These are phyloP conservation scores for Brachionichthys hirsutus DNA, from an alignment of 2,113 vertebrate species.

Conservation along the genomic window DNA sequence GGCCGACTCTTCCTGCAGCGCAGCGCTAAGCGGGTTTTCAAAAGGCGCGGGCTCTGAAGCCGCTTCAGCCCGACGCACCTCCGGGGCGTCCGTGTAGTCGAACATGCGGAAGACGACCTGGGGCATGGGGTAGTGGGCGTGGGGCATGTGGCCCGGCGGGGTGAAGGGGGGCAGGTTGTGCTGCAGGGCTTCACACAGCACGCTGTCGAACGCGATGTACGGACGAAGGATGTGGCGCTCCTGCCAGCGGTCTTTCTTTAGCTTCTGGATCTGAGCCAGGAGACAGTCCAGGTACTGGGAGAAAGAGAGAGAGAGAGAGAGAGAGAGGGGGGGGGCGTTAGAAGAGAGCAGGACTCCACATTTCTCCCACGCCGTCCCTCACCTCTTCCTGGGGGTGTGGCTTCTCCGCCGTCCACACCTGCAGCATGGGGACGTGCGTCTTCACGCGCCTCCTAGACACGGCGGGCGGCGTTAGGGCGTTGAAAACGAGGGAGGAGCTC, in stretches of 20 bases:
- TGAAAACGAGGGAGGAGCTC: not conserved
- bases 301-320: too few species aligned
- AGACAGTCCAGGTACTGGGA: conserved; percentile 96
- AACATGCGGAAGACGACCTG: conserved; percentile 95
- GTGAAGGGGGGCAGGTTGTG: conserved; percentile 98
- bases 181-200: conserved; percentile 95
- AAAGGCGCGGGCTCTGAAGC: too few species aligned
- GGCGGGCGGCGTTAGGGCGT: not conserved
- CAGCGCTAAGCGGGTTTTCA: too few species aligned
- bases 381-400: conserved; percentile 98
- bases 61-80: conserved; percentile 61
- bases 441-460: conserved; percentile 87
- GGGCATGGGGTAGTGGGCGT: conserved; percentile 90
- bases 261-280: conserved; percentile 97
- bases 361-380: conserved; percentile 80
- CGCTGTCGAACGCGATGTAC: conserved; percentile 97
- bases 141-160: conserved; percentile 89
- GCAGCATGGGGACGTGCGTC: conserved; percentile 91
- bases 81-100: conserved; percentile 97
- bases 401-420: conserved; percentile 96
- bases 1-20: too few species aligned
- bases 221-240: conserved; percentile 95
- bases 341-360: too few species aligned
- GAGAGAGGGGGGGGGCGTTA: too few species aligned
- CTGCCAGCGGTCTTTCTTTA: conserved; percentile 97